Percentiles rank a stretch among this genome's conserved stretches.
Conservation (phyloP, 2,113 vertebrate species). For the Nothoprocta perdicaria region DNA sequence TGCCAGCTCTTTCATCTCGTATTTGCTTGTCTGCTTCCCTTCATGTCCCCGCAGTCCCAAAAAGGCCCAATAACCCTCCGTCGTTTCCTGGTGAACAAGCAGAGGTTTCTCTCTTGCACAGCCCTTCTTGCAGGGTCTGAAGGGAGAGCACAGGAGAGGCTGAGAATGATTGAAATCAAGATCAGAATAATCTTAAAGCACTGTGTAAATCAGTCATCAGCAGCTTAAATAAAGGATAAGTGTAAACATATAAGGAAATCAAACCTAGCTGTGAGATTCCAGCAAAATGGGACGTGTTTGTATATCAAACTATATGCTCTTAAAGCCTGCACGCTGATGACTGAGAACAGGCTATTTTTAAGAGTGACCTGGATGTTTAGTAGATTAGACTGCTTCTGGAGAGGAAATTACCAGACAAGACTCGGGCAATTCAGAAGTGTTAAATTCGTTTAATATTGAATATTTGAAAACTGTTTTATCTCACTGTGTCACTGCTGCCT, state of each 20-base stretch:
- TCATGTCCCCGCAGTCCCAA: background rate
- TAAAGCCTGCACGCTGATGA: conserved; percentile 27
- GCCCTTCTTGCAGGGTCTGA: background rate
- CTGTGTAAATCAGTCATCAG: conserved; percentile 22
- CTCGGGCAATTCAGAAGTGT: background rate
- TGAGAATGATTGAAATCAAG: conserved; percentile 5
- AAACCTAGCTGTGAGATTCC: conserved; percentile 20
- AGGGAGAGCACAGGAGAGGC: background rate
- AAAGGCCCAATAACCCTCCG: background rate
- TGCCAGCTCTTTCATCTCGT: background rate
- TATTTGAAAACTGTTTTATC: conserved; percentile 20
- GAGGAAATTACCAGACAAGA: conserved; percentile 13
- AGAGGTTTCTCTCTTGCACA: background rate
- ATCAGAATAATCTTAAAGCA: background rate
- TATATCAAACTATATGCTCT: conserved; percentile 23
- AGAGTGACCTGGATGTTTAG: conserved; percentile 37
- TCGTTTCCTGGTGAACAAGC: conserved; percentile 7
- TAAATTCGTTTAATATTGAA: conserved; percentile 20
- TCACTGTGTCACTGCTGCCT: background rate
- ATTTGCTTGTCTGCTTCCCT: conserved; percentile 15
- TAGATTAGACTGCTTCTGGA: conserved; percentile 34
- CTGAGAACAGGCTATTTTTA: conserved; percentile 35
- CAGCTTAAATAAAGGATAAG: conserved; percentile 38
- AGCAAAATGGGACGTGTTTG: background rate
- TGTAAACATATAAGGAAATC: conserved; percentile 26